phyloP scores from a whole-genome alignment of 2,797 vertebrate genomes.

The Erethizon dorsatum region DNA sequence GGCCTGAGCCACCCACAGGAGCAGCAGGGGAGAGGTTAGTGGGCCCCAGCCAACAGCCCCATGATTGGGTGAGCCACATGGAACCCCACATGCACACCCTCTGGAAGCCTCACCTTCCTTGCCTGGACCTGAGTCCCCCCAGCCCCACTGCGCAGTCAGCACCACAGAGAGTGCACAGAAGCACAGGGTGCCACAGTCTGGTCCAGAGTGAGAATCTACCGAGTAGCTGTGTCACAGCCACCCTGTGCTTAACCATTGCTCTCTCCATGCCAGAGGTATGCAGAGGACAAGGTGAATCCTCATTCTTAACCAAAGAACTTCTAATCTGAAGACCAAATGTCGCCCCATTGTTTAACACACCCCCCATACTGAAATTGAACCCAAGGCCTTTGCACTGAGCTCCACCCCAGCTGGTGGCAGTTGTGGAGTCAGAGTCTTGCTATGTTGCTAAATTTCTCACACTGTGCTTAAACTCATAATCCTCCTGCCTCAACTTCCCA shows the following conservation, averaged over 20 bases:
- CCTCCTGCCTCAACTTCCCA: background rate
- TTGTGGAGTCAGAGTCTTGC: background rate
- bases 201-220: background rate
- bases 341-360: background rate
- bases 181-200: background rate
- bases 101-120: background rate
- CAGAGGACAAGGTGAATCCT: background rate
- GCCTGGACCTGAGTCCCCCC: background rate
- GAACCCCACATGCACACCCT: too few relatives aligned
- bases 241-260: background rate
- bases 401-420: background rate
- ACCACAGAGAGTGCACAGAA: background rate
- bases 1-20: background rate
- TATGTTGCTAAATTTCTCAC: background rate
- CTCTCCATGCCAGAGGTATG: background rate
- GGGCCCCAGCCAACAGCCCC: background rate
- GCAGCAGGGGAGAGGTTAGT: background rate
- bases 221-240: background rate
- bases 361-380: background rate
- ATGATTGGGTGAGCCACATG: accelerated
- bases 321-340: background rate
- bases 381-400: background rate
- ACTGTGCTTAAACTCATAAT: background rate
- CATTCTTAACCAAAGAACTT: background rate
- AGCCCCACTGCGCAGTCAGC: background rate